Base-by-base conservation (phyloP, 2,888 invertebrate genomes). In the Pollenia griseotomentosa region DNA sequence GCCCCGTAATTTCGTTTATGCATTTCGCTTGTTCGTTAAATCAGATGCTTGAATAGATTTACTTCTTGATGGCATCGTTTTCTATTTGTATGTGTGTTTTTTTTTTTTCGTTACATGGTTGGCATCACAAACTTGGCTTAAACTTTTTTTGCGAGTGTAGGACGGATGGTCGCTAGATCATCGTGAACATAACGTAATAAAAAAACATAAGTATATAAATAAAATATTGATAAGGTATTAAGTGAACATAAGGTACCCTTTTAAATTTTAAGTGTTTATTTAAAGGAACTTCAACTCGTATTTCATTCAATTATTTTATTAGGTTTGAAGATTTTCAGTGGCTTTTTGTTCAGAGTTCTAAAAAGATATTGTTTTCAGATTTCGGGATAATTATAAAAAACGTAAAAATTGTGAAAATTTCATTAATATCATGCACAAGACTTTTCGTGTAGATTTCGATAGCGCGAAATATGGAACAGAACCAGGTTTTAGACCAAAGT, bases 61-160 rank as follows among this genome's bases (percentile, higher is more conserved):
- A 48, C 63, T 63, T 86, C 66, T 70, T 83, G 53, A 55, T 79
- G 82, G 79, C 70, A 75, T 75, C 65, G 65, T 80, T 80, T 23
- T 57, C 44, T 16, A 53, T 33, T 33, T 9, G n/a, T n/a, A 5
- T 68, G 33, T 33, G 5, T 33, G 53, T 42, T 42, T 66, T 74
- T 7, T 65, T 33, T n/a, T n/a, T 68, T 59, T 59, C 8, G 19
- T 63, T 75, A 8, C 44, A 79, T 65, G 73, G 57, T 73, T 78
- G 71, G 65, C 65, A 82, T 73, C 83, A 86, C 75, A 86, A 86
- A 74, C 86, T 86, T 83, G 86, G 86, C 83, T 86, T 80, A 77
- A 71, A 80, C 59, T 66, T 46, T 75, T 55, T 80, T 70, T 40
- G 40, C 33, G 33, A 51, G 65, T 59, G 71, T 83, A 81, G 80